Evolutionary conservation across 1,140 invertebrate genomes (phyloP), one percentile per base, ranked within the genome.

Genomic region (Tribolium castaneum): DNA sequence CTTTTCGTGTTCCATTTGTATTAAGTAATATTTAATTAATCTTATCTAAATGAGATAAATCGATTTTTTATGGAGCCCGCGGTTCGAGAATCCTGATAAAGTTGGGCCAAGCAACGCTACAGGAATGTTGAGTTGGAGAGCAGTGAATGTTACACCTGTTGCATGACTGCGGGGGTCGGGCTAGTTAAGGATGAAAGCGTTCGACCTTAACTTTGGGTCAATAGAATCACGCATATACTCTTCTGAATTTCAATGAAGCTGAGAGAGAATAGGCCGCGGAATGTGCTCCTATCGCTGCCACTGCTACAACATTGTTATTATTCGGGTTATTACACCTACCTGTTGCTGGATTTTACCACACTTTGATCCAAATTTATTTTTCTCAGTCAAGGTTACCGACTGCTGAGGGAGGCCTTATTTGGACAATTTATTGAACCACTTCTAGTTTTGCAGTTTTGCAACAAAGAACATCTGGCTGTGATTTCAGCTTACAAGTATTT

Each of bases 111-210:
- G 16, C 16, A 19, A 19, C 14, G 14, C n/a, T 52, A 52, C 54
- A 59, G 22, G 54, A 59, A 59, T 59, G 54, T 59, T 25, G 54
- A 22, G 54, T 22, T 25, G 54, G n/a, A 14, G n/a, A 66, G 59
- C 13, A 66, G 59, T 66, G 59, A 66, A 66, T 66, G 59, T 66
- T 75, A 75, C 72, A 75, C 72, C 72, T 75, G 72, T 75, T 75
- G 72, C 72, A 54, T 59, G 72, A 75, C 72, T 75, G 72, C 52
- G 72, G 72, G 72, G 72, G 72, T 75, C 72, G 72, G 72, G 72
- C 72, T 62, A 75, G 72, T 75, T 75, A 75, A 75, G 72, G 72
- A 54, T 75, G 72, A 75, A 75, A 75, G 72, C 72, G 35, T 75
- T 75, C 72, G 72, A 75, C 72, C 72, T 75, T 39, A 54, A 59